A percentile compares a stretch with the other conserved stretches of the same genome.
Evolutionary conservation across 64 coral and sea anemone species (phyloP).

Genomic region (Stichodactyla helianthus): DNA sequence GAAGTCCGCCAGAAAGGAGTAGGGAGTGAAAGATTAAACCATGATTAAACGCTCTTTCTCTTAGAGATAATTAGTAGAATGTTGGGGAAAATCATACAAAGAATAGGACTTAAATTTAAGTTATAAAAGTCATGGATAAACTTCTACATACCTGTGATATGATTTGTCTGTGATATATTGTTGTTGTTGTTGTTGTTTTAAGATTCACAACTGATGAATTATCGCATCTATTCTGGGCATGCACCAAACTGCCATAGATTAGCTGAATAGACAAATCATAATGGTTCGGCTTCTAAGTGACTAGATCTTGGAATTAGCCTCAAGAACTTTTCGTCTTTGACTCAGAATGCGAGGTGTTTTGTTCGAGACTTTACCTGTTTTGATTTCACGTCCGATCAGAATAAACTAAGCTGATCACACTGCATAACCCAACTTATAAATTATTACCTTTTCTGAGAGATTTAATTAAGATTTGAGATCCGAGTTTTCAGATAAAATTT

Average conservation of each 20-base stretch:
- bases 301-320: no score
- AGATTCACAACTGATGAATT: not conserved
- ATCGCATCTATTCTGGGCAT: not conserved
- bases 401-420: conserved; percentile 9
- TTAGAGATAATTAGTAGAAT: not conserved
- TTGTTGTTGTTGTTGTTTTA: no score
- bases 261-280: not conserved
- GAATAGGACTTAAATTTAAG: not conserved
- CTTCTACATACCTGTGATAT: no score
- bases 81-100: not conserved
- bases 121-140: not conserved
- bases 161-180: no score
- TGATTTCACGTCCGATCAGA: not conserved
- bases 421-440: not conserved
- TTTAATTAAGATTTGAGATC: conserved; percentile 1
- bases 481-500: not conserved
- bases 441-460: conserved; percentile 1
- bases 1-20: not conserved
- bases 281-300: no score
- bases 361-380: not conserved
- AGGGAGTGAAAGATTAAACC: not conserved
- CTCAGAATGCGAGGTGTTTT: not conserved
- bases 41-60: not conserved
- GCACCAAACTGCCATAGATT: not conserved
- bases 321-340: not conserved